phyloP scores from a whole-genome alignment of 2,797 vertebrate genomes.

The Apogon talboti region DNA sequence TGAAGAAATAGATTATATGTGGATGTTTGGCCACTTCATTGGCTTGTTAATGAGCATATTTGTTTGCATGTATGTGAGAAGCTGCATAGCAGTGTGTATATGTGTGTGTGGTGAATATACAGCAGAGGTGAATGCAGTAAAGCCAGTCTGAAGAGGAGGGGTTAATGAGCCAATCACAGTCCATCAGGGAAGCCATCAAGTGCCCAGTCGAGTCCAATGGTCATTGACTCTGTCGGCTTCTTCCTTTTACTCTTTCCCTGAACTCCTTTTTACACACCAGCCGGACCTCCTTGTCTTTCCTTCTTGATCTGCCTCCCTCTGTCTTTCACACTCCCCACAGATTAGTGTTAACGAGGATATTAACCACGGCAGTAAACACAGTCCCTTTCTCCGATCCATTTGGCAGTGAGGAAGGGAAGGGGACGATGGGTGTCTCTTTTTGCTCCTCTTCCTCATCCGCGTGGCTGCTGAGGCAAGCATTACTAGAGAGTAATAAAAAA shows the following conservation, averaged over 20 bases:
- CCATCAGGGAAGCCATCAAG: conserved; percentile 59
- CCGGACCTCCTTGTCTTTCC: conserved; percentile 17
- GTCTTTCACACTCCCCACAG: conserved; percentile 57
- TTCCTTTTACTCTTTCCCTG: conserved; percentile 17
- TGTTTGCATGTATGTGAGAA: conserved; percentile 63
- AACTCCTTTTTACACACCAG: conserved; percentile 23
- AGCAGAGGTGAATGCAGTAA: conserved; percentile 19
- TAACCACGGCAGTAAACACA: conserved; percentile 72
- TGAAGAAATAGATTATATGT: conserved; percentile 68
- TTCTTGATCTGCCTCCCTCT: conserved; percentile 23
- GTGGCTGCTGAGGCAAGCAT: conserved; percentile 24
- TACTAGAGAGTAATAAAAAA: conserved; percentile 11
- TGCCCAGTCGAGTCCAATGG: conserved; percentile 50
- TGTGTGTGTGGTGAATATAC: conserved; percentile 35
- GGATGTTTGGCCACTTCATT: conserved; percentile 61
- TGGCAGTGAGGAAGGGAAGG: conserved; percentile 45
- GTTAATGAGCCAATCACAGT: conserved; percentile 72
- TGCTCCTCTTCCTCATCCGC: conserved; percentile 1
- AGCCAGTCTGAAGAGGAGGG: conserved; percentile 50
- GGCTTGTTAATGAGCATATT: conserved; percentile 70
- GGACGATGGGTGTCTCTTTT: conserved; percentile 22
- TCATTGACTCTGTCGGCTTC: conserved; percentile 50
- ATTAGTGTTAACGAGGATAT: conserved; percentile 77
- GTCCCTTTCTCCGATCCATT: conserved; percentile 54
- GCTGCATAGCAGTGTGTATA: background rate